phyloP scores from a whole-genome alignment of 1,140 invertebrate genomes.

The Brachionus plicatilis region DNA sequence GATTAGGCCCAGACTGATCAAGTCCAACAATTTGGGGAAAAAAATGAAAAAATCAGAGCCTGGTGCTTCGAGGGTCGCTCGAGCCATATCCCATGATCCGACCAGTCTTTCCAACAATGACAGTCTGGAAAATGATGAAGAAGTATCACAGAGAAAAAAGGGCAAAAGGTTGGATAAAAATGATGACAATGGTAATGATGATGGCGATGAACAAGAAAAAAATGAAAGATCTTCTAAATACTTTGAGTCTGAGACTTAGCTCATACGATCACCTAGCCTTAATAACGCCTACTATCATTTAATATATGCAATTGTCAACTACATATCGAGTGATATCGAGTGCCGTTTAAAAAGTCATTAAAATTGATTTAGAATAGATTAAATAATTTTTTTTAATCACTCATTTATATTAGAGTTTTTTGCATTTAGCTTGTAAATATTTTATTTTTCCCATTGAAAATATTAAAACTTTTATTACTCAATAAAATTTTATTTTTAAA shows the following conservation, averaged over 20 bases:
- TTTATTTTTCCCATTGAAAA: neutral
- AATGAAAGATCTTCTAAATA: neutral
- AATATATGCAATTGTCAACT: neutral
- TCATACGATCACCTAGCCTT: neutral
- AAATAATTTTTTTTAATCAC: neutral
- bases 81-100: neutral
- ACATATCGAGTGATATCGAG: neutral
- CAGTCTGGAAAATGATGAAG: constrained; percentile 1
- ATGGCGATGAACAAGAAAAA: neutral
- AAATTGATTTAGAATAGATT: neutral
- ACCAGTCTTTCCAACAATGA: neutral
- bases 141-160: neutral
- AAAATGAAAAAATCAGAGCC: neutral
- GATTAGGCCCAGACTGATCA: neutral
- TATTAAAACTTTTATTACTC: too few species aligned
- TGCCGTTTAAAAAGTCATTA: neutral
- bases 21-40: neutral
- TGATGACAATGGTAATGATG: neutral
- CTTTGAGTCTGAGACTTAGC: neutral
- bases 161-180: neutral
- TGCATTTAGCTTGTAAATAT: neutral
- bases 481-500: neutral
- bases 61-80: neutral
- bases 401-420: neutral
- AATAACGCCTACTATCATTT: neutral